Evolutionary conservation across 2,888 invertebrate species (phyloP).

Genomic region (Odontomyia ornata): DNA sequence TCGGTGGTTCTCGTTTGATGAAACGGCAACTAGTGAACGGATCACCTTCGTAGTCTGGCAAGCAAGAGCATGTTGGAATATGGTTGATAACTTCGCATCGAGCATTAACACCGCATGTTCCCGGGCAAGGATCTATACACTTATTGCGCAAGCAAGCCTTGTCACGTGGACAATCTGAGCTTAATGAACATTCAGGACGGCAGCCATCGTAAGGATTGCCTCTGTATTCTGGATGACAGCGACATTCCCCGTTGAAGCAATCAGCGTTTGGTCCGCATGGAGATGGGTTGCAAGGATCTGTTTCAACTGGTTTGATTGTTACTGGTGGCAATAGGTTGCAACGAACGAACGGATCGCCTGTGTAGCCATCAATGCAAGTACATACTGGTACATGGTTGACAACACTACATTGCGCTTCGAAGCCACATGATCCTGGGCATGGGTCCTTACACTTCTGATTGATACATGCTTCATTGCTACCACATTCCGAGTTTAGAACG

Average conservation of each 20-base stretch:
- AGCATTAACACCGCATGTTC: slow-evolving; percentile 77
- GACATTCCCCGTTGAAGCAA: slow-evolving; percentile 75
- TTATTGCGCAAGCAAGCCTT: slow-evolving; percentile 76
- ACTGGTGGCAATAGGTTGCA: slow-evolving; percentile 70
- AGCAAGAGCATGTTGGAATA: slow-evolving; percentile 78
- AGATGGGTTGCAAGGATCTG: slow-evolving; percentile 73
- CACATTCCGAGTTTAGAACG: slow-evolving; percentile 80
- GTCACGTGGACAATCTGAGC: slow-evolving; percentile 75
- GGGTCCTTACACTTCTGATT: slow-evolving; percentile 84
- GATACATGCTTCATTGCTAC: slow-evolving; percentile 78
- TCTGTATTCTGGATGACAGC: slow-evolving; percentile 75
- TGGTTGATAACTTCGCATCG: slow-evolving; percentile 78
- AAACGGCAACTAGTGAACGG: slow-evolving; percentile 70
- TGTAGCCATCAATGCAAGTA: slow-evolving; percentile 77
- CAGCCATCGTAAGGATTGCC: slow-evolving; percentile 75
- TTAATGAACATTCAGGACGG: slow-evolving; percentile 78
- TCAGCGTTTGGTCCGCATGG: slow-evolving; percentile 82
- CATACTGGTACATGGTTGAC: slow-evolving; percentile 84
- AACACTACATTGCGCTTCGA: slow-evolving; percentile 80
- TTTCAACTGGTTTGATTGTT: slow-evolving; percentile 56
- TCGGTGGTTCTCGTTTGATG: slow-evolving; percentile 56
- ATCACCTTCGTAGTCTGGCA: slow-evolving; percentile 74
- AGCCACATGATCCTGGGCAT: slow-evolving; percentile 83
- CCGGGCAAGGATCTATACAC: slow-evolving; percentile 78
- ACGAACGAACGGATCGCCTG: slow-evolving; percentile 81